A percentile compares a stretch with the other conserved stretches of the same genome.
Conservation (phyloP, 2,113 vertebrate species). For the Zosterops pallidus region DNA sequence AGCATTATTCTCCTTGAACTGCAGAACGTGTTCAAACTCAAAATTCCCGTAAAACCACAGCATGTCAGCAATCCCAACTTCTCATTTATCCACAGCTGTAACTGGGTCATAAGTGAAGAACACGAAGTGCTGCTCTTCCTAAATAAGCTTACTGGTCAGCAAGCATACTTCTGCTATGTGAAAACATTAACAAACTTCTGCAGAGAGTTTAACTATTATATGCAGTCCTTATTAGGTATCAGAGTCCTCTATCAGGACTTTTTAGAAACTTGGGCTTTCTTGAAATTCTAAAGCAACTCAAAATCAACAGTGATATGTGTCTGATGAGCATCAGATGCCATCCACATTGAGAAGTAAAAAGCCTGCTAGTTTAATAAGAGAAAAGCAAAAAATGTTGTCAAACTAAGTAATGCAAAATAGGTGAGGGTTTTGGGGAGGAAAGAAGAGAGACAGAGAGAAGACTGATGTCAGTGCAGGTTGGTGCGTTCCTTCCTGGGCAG, state of each 20-base stretch:
- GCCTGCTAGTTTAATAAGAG: background rate
- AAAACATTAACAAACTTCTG: background rate
- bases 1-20: background rate
- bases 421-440: background rate
- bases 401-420: background rate
- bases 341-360: background rate
- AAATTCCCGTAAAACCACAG: slow-evolving; percentile 3
- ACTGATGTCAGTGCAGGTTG: background rate
- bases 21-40: background rate
- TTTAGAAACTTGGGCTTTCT: background rate
- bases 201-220: background rate
- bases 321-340: fast-evolving
- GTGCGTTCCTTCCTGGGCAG: background rate
- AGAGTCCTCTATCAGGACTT: background rate
- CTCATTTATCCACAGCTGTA: background rate
- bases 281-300: background rate
- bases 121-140: background rate
- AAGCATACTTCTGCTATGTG: background rate
- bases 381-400: background rate
- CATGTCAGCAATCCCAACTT: background rate
- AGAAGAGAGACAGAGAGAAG: background rate
- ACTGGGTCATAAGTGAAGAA: background rate
- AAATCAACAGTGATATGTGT: background rate
- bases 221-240: background rate
- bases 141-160: background rate